Conservation (phyloP, 2,113 vertebrate species). For the Shinisaurus crocodilurus region DNA sequence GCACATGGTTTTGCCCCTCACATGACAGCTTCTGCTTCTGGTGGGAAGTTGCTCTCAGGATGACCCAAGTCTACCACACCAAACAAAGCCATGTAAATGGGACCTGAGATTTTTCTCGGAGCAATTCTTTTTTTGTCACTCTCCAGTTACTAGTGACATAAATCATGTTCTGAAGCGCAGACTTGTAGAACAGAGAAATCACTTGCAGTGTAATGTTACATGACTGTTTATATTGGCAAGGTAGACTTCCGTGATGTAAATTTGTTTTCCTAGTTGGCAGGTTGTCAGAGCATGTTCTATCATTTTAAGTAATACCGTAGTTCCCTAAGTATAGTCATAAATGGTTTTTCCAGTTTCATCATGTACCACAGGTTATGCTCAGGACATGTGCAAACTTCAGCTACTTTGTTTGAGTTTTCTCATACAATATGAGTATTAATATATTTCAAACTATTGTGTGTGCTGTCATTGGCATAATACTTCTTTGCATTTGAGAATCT, state of each 20-base stretch:
- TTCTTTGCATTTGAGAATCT: slow-evolving; percentile 4
- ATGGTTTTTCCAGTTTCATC: slow-evolving; percentile 31
- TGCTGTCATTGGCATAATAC: neutral
- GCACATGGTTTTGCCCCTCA: neutral
- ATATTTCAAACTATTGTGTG: neutral
- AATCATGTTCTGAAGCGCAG: neutral
- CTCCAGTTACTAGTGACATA: neutral
- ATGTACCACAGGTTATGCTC: neutral
- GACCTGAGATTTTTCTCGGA: neutral
- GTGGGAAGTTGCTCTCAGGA: neutral
- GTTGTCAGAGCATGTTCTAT: slow-evolving; percentile 22
- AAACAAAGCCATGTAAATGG: neutral
- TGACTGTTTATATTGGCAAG: slow-evolving; percentile 25
- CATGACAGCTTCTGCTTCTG: neutral
- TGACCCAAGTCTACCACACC: neutral
- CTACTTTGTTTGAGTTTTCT: slow-evolving; percentile 4
- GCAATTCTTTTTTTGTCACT: neutral
- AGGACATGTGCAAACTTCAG: neutral
- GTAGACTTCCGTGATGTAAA: slow-evolving; percentile 32
- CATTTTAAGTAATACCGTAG: neutral
- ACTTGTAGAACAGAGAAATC: neutral
- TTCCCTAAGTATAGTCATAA: slow-evolving; percentile 46
- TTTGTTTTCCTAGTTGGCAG: slow-evolving; percentile 1
- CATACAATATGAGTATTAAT: neutral
- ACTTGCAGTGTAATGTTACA: slow-evolving; percentile 15